Evolutionary conservation across 2,888 invertebrate species (phyloP).

Genomic region (Hypercompe scribonia): DNA sequence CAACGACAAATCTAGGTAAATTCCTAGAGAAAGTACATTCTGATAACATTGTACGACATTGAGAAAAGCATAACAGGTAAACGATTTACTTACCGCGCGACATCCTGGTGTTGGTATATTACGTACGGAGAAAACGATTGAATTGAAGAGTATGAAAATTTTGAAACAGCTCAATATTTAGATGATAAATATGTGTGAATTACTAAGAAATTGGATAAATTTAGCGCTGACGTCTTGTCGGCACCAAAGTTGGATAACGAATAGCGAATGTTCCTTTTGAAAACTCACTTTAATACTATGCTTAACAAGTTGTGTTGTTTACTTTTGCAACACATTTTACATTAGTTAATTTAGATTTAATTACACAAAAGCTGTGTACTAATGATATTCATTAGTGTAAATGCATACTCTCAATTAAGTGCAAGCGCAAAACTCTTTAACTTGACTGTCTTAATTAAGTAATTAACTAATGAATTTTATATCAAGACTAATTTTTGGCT

Average conservation of each 20-base stretch:
- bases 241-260: constrained; percentile 51
- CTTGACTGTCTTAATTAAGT: no score
- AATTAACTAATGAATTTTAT: no score
- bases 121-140: constrained; percentile 27
- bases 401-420: no score
- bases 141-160: constrained; percentile 32
- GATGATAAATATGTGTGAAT: constrained; percentile 51
- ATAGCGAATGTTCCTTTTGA: no score
- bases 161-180: constrained; percentile 30
- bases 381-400: no score
- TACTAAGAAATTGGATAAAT: constrained; percentile 72
- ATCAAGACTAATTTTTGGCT: no score
- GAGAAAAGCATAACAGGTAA: constrained; percentile 56
- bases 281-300: no score
- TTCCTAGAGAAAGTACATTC: constrained; percentile 69
- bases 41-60: constrained; percentile 81
- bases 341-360: no score
- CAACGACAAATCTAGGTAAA: constrained; percentile 13
- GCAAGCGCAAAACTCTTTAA: no score
- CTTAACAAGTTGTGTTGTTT: no score
- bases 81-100: constrained; percentile 77
- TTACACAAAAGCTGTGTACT: no score
- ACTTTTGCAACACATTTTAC: no score
- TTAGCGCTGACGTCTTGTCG: constrained; percentile 77
- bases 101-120: constrained; percentile 69